Percentiles rank a stretch among this genome's conserved stretches.
These are phyloP conservation scores for Bovichtus variegatus DNA, from an alignment of 2,797 vertebrate species.

Conservation along the genomic window DNA sequence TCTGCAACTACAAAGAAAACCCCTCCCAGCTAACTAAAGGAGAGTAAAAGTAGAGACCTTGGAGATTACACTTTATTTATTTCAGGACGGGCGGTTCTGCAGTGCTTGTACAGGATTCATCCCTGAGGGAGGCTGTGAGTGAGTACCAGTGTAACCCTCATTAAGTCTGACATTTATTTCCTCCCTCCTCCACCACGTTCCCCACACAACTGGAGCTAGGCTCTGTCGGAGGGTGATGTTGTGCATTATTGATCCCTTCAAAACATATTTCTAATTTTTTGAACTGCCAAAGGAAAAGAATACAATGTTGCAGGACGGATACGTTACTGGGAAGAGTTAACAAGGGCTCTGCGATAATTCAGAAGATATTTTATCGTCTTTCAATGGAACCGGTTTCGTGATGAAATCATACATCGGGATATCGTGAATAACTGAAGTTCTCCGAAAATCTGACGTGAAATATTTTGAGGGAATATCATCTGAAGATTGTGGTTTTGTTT, in stretches of 20 bases:
- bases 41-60: neutral
- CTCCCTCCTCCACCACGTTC: conserved; percentile 15
- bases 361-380: no score
- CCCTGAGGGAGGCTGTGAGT: conserved; percentile 4
- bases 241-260: neutral
- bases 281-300: neutral
- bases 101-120: neutral
- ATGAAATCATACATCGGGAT: no score
- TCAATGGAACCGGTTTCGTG: no score
- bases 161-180: conserved; percentile 4
- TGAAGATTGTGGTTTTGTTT: no score
- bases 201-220: neutral
- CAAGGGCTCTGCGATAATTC: no score
- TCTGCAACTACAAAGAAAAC: neutral
- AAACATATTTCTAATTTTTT: conserved; percentile 1
- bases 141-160: neutral
- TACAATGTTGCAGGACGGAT: neutral
- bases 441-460: no score
- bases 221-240: neutral
- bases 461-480: no score
- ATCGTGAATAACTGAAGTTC: no score
- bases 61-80: no score
- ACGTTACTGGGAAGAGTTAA: neutral
- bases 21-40: neutral
- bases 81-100: neutral